phyloP scores from a whole-genome alignment of 2,888 invertebrate genomes.

The Polietes domitor region DNA sequence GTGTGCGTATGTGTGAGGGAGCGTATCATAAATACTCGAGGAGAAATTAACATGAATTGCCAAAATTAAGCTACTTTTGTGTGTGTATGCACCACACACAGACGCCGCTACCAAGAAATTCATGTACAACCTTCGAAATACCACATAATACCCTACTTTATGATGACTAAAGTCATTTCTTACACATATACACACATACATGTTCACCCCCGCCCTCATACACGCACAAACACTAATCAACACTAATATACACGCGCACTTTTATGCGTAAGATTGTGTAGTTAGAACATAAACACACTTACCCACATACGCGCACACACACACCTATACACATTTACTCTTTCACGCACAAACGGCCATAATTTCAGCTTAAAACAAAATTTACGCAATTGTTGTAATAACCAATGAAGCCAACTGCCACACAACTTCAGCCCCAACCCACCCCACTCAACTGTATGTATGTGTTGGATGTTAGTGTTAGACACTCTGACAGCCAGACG shows the following conservation, averaged over 20 bases:
- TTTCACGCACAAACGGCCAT: slow-evolving; percentile 6
- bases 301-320: slow-evolving; percentile 7
- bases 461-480: background rate
- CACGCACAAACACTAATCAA: slow-evolving; percentile 12
- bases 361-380: slow-evolving; percentile 57
- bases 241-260: slow-evolving; percentile 14
- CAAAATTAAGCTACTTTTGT: slow-evolving; percentile 57
- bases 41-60: slow-evolving; percentile 56
- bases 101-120: background rate
- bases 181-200: slow-evolving; percentile 4
- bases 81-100: slow-evolving; percentile 1
- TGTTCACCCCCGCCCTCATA: background rate
- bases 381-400: slow-evolving; percentile 52
- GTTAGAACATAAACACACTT: slow-evolving; percentile 11
- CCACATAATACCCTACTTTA: slow-evolving; percentile 58
- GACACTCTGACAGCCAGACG: background rate
- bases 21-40: slow-evolving; percentile 53
- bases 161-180: slow-evolving; percentile 57
- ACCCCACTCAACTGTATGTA: background rate
- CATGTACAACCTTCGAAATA: slow-evolving; percentile 49
- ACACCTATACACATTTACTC: background rate
- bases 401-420: slow-evolving; percentile 14
- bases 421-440: background rate
- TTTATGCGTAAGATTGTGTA: background rate
- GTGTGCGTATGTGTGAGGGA: slow-evolving; percentile 1